Percentiles rank a stretch among this genome's conserved stretches.
phyloP scores from a whole-genome alignment of 1,140 invertebrate genomes.

The Drosophila tsacasi region DNA sequence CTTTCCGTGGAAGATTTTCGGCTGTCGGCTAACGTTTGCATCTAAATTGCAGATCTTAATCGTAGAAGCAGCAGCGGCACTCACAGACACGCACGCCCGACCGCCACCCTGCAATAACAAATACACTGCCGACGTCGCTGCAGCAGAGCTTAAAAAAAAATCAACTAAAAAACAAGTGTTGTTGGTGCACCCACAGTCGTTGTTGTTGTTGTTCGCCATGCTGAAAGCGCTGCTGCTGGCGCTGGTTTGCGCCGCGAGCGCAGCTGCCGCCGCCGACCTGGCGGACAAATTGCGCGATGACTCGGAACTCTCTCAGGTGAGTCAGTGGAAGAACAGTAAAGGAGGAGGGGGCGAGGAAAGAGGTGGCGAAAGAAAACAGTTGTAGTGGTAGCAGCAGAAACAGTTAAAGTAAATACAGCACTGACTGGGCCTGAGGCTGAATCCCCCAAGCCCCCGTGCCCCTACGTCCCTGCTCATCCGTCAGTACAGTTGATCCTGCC shows the following conservation, averaged over 20 bases:
- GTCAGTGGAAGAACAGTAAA: conserved; percentile 46
- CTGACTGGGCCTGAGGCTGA: conserved; percentile 1
- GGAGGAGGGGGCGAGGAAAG: conserved; percentile 10
- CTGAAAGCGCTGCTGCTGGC: conserved; percentile 64
- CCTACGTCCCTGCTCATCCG: conserved; percentile 1
- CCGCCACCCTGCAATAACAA: conserved; percentile 47
- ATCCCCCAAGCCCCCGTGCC: conserved; percentile 12
- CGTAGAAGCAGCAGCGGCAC: conserved; percentile 41
- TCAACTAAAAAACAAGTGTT: conserved; percentile 25
- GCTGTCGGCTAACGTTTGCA: conserved; percentile 33
- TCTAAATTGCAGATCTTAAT: conserved; percentile 72
- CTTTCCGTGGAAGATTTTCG: conserved; percentile 18
- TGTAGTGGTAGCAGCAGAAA: conserved; percentile 33
- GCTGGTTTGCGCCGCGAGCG: conserved; percentile 49
- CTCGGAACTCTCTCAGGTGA: conserved; percentile 86
- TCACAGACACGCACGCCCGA: conserved; percentile 24
- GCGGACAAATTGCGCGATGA: conserved; percentile 85
- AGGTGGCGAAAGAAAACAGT: conserved; percentile 13
- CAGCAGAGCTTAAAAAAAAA: conserved; percentile 19
- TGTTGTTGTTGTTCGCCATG: conserved; percentile 31
- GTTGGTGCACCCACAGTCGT: conserved; percentile 28
- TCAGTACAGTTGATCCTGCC: conserved; percentile 11
- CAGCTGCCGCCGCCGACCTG: conserved; percentile 64
- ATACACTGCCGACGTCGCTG: conserved; percentile 63
- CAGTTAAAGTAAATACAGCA: conserved; percentile 40